Conservation (phyloP, 1,140 invertebrate genomes). For the Leptopilina clavipes region DNA sequence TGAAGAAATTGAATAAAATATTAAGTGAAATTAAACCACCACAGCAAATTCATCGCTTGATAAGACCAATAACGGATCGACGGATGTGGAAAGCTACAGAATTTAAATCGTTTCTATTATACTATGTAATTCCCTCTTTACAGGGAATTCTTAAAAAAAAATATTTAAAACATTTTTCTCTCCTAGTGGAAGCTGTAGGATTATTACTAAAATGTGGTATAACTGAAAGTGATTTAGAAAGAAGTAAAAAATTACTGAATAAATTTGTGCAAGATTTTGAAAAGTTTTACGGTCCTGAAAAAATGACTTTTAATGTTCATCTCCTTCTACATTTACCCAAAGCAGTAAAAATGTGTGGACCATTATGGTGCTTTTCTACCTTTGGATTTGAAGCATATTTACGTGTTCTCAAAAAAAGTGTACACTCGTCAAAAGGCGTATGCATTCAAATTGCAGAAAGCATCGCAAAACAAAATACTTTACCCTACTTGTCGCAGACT, state of each 20-base stretch:
- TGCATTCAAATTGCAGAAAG: background rate
- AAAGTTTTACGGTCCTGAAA: background rate
- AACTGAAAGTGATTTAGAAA: background rate
- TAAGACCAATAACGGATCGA: constrained; percentile 1
- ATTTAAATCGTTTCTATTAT: background rate
- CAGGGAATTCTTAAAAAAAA: too few species aligned
- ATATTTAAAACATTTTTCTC: too few species aligned
- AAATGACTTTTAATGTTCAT: background rate
- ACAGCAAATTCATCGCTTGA: background rate
- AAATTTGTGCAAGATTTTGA: background rate
- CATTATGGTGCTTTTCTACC: background rate
- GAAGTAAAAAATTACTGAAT: background rate
- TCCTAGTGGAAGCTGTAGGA: background rate
- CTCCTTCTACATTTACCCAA: background rate
- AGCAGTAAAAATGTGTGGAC: background rate
- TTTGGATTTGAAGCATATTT: background rate
- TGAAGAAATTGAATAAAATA: background rate
- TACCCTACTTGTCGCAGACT: background rate
- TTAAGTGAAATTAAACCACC: background rate
- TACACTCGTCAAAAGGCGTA: background rate
- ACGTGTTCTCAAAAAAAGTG: background rate
- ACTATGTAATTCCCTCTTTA: too few species aligned
- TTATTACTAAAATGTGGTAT: background rate
- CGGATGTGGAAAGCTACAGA: background rate
- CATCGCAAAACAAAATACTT: background rate